These are phyloP conservation scores for Babyrousa celebensis DNA, from an alignment of 2,797 vertebrate genomes.

Conservation along the genomic window DNA sequence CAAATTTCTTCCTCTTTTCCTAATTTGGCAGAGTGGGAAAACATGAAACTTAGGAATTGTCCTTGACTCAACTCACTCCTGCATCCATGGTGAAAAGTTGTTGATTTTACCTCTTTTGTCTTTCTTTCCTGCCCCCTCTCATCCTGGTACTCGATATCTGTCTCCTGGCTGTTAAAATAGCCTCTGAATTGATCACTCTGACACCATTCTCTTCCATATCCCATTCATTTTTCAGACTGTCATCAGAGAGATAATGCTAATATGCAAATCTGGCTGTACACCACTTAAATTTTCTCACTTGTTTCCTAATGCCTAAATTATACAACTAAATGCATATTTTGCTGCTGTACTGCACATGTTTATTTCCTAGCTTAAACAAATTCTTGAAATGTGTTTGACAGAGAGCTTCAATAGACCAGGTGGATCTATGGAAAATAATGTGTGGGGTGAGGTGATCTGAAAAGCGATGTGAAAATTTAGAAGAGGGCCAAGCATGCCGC, in stretches of 20 bases:
- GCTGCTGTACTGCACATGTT: neutral
- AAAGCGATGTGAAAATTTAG: neutral
- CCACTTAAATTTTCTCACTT: neutral
- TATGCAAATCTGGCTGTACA: neutral
- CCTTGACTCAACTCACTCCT: neutral
- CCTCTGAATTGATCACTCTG: neutral
- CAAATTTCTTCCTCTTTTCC: neutral
- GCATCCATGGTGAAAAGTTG: neutral
- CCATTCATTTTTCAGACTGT: neutral
- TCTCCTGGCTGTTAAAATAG: neutral
- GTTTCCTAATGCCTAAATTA: neutral
- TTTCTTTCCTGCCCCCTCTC: neutral
- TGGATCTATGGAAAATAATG: neutral
- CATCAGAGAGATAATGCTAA: neutral
- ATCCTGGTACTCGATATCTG: neutral
- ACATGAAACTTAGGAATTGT: neutral
- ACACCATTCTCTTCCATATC: neutral
- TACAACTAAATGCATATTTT: conserved; percentile 35
- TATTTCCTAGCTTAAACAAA: neutral
- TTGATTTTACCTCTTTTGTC: neutral
- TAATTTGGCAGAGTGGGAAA: neutral
- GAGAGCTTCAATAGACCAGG: neutral
- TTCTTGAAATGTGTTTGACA: neutral
- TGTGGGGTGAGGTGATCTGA: neutral
- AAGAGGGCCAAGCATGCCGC: neutral